A percentile compares a stretch with the other conserved stretches of the same genome.
Evolutionary conservation across 2,797 vertebrate species (phyloP).

Genomic region (Mallotus villosus): DNA sequence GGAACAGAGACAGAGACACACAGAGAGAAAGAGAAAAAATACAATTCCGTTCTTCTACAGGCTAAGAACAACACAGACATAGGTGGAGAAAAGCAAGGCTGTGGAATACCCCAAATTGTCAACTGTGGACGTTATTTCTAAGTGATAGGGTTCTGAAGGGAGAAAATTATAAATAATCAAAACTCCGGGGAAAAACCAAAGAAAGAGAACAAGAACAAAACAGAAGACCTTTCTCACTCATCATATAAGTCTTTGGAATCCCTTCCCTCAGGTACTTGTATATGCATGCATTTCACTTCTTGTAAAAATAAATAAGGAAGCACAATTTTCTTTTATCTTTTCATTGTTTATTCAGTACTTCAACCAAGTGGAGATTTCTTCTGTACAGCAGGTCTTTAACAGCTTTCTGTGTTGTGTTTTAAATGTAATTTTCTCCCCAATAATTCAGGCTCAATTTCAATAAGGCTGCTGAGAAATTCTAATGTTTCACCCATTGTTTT

Average conservation of each 20-base stretch:
- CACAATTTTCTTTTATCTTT: background rate
- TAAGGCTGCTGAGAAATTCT: background rate
- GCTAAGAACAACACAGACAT: conserved; percentile 8
- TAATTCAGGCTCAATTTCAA: too few species aligned
- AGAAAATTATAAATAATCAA: background rate
- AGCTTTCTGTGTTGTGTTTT: too few species aligned
- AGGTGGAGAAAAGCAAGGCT: conserved; percentile 1
- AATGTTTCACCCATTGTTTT: background rate
- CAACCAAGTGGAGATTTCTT: too few species aligned
- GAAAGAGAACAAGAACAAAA: conserved; percentile 1
- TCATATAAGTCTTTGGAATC: background rate
- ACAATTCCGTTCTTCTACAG: background rate
- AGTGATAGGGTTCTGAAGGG: background rate
- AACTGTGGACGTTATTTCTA: background rate
- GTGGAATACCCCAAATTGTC: background rate
- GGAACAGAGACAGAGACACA: conserved; percentile 9
- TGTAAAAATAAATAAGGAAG: background rate
- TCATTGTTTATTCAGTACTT: background rate
- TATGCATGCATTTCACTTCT: background rate
- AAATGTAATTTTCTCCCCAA: too few species aligned
- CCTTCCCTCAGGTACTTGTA: background rate
- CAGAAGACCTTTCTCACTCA: background rate
- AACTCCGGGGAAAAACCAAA: background rate
- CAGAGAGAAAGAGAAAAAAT: conserved; percentile 1
- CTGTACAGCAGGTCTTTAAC: too few species aligned